Evolutionary conservation across 1,140 invertebrate species (phyloP).

Genomic region (Cydia strobilella): DNA sequence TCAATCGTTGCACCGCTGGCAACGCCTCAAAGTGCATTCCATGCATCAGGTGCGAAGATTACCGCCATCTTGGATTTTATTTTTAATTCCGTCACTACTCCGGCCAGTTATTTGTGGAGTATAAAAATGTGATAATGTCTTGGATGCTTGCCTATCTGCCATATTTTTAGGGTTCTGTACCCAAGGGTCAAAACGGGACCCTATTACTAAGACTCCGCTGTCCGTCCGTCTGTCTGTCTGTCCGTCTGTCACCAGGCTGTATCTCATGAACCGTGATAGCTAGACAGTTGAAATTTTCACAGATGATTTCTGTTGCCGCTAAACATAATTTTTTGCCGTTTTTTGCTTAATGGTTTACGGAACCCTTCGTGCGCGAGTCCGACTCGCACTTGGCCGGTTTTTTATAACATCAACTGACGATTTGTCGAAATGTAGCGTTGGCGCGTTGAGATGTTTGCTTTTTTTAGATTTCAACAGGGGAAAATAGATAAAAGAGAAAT

Average conservation of each 20-base stretch:
- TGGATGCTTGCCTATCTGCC: slow-evolving; percentile 30
- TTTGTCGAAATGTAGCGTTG: slow-evolving; percentile 26
- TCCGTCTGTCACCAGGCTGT: too few species aligned
- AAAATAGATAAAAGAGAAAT: background rate
- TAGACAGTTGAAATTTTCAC: too few species aligned
- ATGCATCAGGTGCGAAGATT: slow-evolving; percentile 19
- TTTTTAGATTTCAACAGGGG: background rate
- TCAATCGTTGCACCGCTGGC: slow-evolving; percentile 29
- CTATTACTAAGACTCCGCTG: too few species aligned
- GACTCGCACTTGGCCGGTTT: too few species aligned
- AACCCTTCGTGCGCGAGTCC: too few species aligned
- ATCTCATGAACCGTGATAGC: too few species aligned
- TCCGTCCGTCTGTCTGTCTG: too few species aligned
- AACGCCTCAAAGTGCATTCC: slow-evolving; percentile 25
- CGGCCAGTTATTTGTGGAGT: background rate
- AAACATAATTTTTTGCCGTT: too few species aligned
- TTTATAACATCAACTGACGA: slow-evolving; percentile 25
- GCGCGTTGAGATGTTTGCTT: background rate
- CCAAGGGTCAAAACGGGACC: too few species aligned
- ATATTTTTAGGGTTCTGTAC: too few species aligned
- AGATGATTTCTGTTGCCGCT: too few species aligned
- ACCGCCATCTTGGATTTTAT: slow-evolving; percentile 27
- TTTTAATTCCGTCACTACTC: slow-evolving; percentile 16
- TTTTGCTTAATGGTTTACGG: too few species aligned
- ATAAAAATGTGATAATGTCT: slow-evolving; percentile 30